Base-by-base conservation (phyloP, 2,888 invertebrate genomes). In the Oligia latruncula region DNA sequence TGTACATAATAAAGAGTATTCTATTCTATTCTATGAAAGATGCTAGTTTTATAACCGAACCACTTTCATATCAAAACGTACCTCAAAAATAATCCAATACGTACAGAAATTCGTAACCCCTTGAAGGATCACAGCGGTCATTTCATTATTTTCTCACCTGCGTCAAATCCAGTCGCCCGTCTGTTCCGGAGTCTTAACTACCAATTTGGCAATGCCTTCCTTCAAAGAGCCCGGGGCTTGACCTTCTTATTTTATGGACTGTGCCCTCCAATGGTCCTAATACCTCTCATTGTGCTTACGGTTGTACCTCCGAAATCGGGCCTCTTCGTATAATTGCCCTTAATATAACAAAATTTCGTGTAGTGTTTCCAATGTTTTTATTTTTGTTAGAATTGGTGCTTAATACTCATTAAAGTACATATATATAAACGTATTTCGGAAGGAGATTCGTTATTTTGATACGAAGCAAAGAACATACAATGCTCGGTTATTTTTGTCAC, bases 171-270 rank as follows among this genome's bases (percentile, higher is more conserved):
- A 83, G 78, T 89, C 86, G 87, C 77, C 35, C 83, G 91, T 91
- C 88, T 90, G 65, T 70, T 66, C 60, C 60, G 40, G 62, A 55
- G 55, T 67, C 84, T 83, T 81, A 81, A 81, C 81, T 82, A 84
- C 84, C 81, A 82, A 82, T 82, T 82, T 83, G 60, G 67, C 66
- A 67, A 82, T 83, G 71, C 90, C 90, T 90, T 87, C 85, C 90
- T 85, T 75, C 83, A 84, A 86, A 88, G 89, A 88, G 87, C 89
- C 89, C 88, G 87, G 87, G 80, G 87, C 88, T 91, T 92, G 93
- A 93, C 93, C 93, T 93, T 91, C 90, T 90, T 89, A 92, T 91
- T 92, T 92, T 90, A 92, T 92, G 90, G 91, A 83, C 91, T 90
- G 85, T 92, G 91, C 92, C 91, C 89, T 91, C 89, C 83, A 89